A percentile compares a stretch with the other conserved stretches of the same genome.
phyloP scores from a whole-genome alignment of 2,888 invertebrate genomes.

The Dasypolia templi region DNA sequence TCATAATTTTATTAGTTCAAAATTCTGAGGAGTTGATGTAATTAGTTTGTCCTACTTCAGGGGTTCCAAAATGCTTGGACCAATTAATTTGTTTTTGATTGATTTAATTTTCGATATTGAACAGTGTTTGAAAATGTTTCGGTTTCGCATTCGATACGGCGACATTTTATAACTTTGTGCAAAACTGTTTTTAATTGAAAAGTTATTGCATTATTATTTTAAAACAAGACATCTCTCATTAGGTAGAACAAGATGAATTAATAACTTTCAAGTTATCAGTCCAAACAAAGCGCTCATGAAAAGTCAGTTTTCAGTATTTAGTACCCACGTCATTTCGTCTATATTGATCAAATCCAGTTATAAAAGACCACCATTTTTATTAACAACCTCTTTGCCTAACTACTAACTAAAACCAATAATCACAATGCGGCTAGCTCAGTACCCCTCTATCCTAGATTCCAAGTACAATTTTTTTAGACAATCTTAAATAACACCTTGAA shows the following conservation, averaged over 20 bases:
- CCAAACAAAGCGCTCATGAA: neutral
- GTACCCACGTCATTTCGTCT: neutral
- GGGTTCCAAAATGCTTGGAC: slow-evolving; percentile 17
- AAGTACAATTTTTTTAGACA: neutral
- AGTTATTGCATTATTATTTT: neutral
- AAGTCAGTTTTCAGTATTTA: neutral
- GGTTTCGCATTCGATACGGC: neutral
- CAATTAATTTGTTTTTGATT: slow-evolving; percentile 16
- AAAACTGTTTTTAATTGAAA: neutral
- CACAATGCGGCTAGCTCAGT: neutral
- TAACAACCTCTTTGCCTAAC: neutral
- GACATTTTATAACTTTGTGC: neutral
- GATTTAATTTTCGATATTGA: slow-evolving; percentile 29
- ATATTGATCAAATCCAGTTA: neutral
- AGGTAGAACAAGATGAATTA: neutral
- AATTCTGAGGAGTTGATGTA: slow-evolving; percentile 39
- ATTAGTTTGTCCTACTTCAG: slow-evolving; percentile 53
- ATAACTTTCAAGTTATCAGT: neutral
- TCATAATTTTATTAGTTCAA: slow-evolving; percentile 44
- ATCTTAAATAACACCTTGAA: slow-evolving; percentile 20
- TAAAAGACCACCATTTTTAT: neutral
- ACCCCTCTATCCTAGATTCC: neutral
- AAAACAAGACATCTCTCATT: too few relatives aligned
- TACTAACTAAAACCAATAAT: slow-evolving; percentile 3
- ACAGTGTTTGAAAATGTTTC: slow-evolving; percentile 3